phyloP scores from a whole-genome alignment of 2,113 vertebrate species.

The Excalfactoria chinensis region DNA sequence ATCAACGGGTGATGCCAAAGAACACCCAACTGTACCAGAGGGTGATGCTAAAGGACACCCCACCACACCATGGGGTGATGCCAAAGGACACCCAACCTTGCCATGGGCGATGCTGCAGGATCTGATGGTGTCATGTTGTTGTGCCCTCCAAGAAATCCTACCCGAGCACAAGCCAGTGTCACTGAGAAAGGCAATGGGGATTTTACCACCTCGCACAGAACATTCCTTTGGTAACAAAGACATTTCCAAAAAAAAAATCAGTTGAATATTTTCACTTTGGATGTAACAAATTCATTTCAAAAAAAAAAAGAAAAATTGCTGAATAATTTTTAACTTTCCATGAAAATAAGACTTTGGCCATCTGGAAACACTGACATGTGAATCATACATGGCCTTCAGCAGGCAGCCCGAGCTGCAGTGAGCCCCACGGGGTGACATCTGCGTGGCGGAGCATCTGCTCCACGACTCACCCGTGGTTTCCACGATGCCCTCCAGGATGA shows the following conservation, averaged over 20 bases:
- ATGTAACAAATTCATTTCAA: neutral
- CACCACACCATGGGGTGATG: no score
- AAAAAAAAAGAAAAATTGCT: neutral
- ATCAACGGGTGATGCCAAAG: no score
- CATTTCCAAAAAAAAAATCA: neutral
- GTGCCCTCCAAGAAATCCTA: neutral
- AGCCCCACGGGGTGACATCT: neutral
- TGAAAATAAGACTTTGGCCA: accelerated
- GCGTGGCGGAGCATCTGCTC: accelerated
- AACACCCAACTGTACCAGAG: no score
- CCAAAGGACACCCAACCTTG: no score
- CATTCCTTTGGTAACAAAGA: neutral
- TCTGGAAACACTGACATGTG: neutral
- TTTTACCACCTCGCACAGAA: neutral
- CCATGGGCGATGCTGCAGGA: neutral
- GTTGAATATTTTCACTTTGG: accelerated
- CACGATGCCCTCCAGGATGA: slow-evolving; percentile 98
- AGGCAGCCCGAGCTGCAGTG: accelerated
- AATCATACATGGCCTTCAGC: neutral
- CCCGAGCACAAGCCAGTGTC: neutral
- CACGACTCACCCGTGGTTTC: slow-evolving; percentile 95
- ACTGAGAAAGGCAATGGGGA: accelerated
- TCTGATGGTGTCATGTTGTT: neutral
- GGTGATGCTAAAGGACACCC: no score
- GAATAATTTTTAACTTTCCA: accelerated